Conservation (phyloP, 2,888 invertebrate genomes). For the Leucoma salicis region DNA sequence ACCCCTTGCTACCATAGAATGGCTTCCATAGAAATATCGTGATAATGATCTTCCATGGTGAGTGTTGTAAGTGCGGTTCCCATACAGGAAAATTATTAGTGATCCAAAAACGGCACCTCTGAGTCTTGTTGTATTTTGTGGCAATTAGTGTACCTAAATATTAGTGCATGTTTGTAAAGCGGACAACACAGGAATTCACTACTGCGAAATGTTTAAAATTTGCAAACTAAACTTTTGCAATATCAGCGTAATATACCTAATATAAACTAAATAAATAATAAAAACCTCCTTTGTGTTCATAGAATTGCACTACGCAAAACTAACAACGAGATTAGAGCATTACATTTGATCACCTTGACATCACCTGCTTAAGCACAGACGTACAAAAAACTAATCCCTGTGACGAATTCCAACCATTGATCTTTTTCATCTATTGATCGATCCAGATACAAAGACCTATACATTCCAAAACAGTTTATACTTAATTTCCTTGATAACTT, state of each 20-base stretch:
- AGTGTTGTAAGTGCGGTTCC: no score
- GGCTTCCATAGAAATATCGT: no score
- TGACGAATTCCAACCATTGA: conserved; percentile 60
- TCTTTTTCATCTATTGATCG: conserved; percentile 65
- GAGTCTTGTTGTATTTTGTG: no score
- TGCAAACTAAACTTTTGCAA: no score
- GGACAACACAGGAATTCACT: no score
- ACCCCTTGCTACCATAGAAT: no score
- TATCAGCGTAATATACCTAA: neutral
- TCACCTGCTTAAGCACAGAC: conserved; percentile 30
- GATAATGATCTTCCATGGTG: no score
- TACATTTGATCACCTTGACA: conserved; percentile 27
- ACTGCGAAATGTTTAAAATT: no score
- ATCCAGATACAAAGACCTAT: conserved; percentile 43
- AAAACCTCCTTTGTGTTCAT: neutral
- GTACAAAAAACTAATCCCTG: conserved; percentile 47
- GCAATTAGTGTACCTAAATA: no score
- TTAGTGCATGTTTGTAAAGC: no score
- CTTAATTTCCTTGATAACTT: neutral
- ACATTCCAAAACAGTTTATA: conserved; percentile 20
- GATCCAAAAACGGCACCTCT: no score
- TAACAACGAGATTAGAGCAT: conserved; percentile 31
- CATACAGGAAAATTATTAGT: no score
- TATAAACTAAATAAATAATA: neutral
- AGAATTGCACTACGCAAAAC: conserved; percentile 11